A percentile compares a stretch with the other conserved stretches of the same genome.
These are phyloP conservation scores for Meloe dianella DNA, from an alignment of 2,888 invertebrate species.

Conservation along the genomic window DNA sequence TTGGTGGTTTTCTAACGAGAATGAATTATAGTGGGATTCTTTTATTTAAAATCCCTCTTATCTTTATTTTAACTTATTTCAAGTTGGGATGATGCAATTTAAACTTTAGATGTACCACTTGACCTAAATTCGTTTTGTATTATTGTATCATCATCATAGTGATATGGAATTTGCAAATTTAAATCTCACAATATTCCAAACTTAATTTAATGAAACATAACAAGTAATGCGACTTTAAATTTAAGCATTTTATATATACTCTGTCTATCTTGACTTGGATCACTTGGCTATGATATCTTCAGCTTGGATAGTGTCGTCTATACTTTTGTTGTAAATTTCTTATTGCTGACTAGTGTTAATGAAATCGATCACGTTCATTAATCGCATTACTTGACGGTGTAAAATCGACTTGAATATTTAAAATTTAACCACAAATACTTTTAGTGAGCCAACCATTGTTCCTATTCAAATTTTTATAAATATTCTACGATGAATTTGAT, in stretches of 20 bases:
- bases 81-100: conserved; percentile 50
- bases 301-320: no score
- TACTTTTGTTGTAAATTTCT: no score
- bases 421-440: conserved; percentile 7
- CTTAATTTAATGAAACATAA: conserved; percentile 16
- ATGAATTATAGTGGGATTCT: conserved; percentile 47
- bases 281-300: no score
- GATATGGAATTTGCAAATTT: conserved; percentile 34
- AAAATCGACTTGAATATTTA: conserved; percentile 16
- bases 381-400: conserved; percentile 20
- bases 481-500: background rate
- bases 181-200: conserved; percentile 37
- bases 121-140: conserved; percentile 47
- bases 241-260: background rate
- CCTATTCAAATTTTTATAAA: background rate
- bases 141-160: conserved; percentile 38
- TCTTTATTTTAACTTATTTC: conserved; percentile 48
- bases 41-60: conserved; percentile 43
- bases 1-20: conserved; percentile 42
- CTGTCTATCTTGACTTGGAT: background rate
- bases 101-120: conserved; percentile 50
- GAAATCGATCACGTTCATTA: conserved; percentile 12
- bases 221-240: background rate
- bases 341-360: conserved; percentile 3
- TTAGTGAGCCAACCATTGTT: conserved; percentile 25